These are phyloP conservation scores for Stenopsyche tienmushanensis DNA, from an alignment of 1,140 invertebrate species.

Conservation along the genomic window DNA sequence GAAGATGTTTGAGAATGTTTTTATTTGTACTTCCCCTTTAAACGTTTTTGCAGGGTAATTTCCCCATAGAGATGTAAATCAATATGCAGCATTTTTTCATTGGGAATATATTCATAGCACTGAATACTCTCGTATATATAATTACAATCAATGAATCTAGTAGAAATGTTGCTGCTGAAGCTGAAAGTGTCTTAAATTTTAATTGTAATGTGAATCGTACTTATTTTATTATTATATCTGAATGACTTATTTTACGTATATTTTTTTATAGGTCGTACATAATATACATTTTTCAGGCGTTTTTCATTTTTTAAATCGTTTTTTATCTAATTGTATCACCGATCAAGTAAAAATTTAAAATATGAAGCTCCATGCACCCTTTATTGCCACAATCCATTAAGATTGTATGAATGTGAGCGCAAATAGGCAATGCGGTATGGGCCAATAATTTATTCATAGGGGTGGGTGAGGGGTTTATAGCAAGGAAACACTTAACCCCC, in stretches of 20 bases:
- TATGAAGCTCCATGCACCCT: constrained; percentile 27
- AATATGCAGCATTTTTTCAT: constrained; percentile 10
- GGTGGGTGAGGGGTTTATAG: constrained; percentile 21
- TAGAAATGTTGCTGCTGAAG: too few relatives aligned
- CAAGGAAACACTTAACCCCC: constrained; percentile 28
- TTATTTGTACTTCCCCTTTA: not conserved
- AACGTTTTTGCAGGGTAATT: not conserved
- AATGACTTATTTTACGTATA: too few relatives aligned
- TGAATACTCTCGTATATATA: not conserved
- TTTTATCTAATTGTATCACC: too few relatives aligned
- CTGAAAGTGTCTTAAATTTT: too few relatives aligned
- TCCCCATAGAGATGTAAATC: constrained; percentile 16
- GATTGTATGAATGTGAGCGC: constrained; percentile 40
- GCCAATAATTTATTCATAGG: constrained; percentile 41
- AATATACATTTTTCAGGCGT: too few relatives aligned
- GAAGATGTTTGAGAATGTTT: constrained; percentile 8
- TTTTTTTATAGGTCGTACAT: too few relatives aligned
- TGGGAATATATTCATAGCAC: not conserved
- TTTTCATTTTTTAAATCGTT: too few relatives aligned
- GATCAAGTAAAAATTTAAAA: not conserved
- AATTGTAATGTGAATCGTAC: too few relatives aligned
- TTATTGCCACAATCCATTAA: constrained; percentile 41
- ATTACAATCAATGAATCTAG: not conserved
- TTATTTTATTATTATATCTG: too few relatives aligned
- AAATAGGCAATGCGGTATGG: constrained; percentile 39